Percentiles rank a stretch among this genome's conserved stretches.
Evolutionary conservation across 2,888 invertebrate species (phyloP).

Genomic region (Drosophila acutilabella): DNA sequence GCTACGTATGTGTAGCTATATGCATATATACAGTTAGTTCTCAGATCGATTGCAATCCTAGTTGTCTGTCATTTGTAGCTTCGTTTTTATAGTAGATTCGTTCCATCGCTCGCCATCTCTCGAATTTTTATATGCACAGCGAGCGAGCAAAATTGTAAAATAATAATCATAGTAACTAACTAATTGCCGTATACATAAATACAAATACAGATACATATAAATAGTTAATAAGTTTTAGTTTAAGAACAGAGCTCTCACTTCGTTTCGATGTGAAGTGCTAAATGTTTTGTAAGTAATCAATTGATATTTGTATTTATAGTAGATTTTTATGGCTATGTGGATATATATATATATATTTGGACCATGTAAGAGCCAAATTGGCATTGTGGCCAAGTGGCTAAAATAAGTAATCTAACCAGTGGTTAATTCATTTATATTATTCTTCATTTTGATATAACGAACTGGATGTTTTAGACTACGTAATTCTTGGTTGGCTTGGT

Average conservation of each 20-base stretch:
- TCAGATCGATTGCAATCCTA: conserved; percentile 49
- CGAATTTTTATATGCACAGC: conserved; percentile 48
- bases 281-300: conserved; percentile 5
- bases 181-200: not conserved
- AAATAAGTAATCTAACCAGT: conserved; percentile 25
- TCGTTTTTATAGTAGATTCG: conserved; percentile 15
- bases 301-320: conserved; percentile 19
- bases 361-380: conserved; percentile 15
- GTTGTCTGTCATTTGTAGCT: conserved; percentile 49
- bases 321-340: conserved; percentile 32
- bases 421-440: conserved; percentile 2
- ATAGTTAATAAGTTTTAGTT: too few relatives aligned
- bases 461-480: conserved; percentile 49
- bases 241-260: too few relatives aligned
- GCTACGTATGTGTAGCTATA: not conserved
- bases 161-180: conserved; percentile 14
- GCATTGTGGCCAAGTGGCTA: conserved; percentile 40
- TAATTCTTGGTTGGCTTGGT: conserved; percentile 56
- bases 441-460: conserved; percentile 20
- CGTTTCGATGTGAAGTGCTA: too few relatives aligned
- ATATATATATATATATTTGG: conserved; percentile 24
- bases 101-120: conserved; percentile 36
- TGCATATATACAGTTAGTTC: conserved; percentile 36
- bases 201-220: not conserved
- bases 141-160: conserved; percentile 30